Evolutionary conservation across 1,140 invertebrate genomes (phyloP).

Genomic region (Anagrus nilaparvatae): DNA sequence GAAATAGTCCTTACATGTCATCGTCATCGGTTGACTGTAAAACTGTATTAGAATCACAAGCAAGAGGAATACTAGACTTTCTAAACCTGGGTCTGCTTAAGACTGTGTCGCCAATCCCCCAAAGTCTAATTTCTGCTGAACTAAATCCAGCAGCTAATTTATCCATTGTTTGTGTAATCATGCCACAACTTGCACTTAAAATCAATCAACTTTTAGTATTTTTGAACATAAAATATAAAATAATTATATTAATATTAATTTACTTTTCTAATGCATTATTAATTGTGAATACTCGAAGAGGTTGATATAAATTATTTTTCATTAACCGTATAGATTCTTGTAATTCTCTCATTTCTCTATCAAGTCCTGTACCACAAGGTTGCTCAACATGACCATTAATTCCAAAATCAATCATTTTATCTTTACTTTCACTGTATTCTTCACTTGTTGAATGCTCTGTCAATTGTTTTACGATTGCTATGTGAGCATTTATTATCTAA

Average conservation of each 20-base stretch:
- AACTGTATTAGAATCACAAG: slow-evolving; percentile 24
- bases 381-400: slow-evolving; percentile 50
- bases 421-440: slow-evolving; percentile 25
- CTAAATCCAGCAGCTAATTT: slow-evolving; percentile 49
- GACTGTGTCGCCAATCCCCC: slow-evolving; percentile 51
- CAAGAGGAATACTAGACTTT: slow-evolving; percentile 25
- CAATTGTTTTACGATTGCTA: slow-evolving; percentile 36
- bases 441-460: slow-evolving; percentile 25
- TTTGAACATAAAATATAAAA: slow-evolving; percentile 3
- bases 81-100: slow-evolving; percentile 33
- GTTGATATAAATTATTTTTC: slow-evolving; percentile 42
- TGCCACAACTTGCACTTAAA: slow-evolving; percentile 47
- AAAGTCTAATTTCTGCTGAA: slow-evolving; percentile 50
- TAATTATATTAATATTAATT: slow-evolving; percentile 16
- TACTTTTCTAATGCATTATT: slow-evolving; percentile 50
- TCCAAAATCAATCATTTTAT: slow-evolving; percentile 24
- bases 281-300: slow-evolving; percentile 50
- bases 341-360: slow-evolving; percentile 49
- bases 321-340: slow-evolving; percentile 52
- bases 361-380: slow-evolving; percentile 41
- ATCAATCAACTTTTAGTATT: slow-evolving; percentile 16
- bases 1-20: slow-evolving; percentile 20
- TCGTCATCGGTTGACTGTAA: slow-evolving; percentile 21
- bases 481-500: slow-evolving; percentile 39
- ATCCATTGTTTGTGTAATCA: slow-evolving; percentile 47